phyloP scores from a whole-genome alignment of 2,113 vertebrate genomes.

The Ictidomys tridecemlineatus region DNA sequence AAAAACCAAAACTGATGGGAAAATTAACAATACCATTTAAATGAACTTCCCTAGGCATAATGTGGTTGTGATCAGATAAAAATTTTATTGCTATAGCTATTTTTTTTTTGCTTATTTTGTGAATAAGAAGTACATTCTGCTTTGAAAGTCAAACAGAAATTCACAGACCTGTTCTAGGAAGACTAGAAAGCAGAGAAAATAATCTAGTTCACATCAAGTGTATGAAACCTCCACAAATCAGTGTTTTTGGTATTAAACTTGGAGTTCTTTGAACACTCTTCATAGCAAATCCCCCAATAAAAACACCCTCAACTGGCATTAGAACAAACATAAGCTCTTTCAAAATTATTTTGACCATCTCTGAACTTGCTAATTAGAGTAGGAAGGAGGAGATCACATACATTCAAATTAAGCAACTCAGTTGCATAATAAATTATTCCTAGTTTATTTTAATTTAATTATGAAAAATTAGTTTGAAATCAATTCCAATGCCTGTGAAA shows the following conservation, averaged over 20 bases:
- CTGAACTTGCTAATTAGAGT: conserved; percentile 54
- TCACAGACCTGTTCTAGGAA: neutral
- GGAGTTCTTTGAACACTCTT: neutral
- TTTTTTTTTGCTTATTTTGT: conserved; percentile 39
- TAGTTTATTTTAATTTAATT: conserved; percentile 69
- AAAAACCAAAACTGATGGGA: neutral
- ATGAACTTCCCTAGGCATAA: neutral
- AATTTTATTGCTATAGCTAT: neutral
- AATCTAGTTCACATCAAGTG: neutral
- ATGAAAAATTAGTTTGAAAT: conserved; percentile 24
- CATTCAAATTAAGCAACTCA: conserved; percentile 2
- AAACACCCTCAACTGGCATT: neutral
- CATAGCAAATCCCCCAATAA: neutral
- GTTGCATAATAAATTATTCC: conserved; percentile 56
- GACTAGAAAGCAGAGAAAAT: neutral
- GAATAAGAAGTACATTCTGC: neutral
- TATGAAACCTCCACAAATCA: neutral
- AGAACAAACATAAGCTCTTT: conserved; percentile 4
- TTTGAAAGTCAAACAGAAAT: neutral
- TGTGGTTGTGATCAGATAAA: neutral
- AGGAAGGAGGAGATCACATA: neutral
- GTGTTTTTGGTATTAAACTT: neutral
- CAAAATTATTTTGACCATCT: conserved; percentile 33
- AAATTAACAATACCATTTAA: neutral
- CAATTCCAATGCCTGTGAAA: conserved; percentile 8